Base-by-base conservation (phyloP, 2,797 vertebrate species). In the Myiothlypis chrysogaster region DNA sequence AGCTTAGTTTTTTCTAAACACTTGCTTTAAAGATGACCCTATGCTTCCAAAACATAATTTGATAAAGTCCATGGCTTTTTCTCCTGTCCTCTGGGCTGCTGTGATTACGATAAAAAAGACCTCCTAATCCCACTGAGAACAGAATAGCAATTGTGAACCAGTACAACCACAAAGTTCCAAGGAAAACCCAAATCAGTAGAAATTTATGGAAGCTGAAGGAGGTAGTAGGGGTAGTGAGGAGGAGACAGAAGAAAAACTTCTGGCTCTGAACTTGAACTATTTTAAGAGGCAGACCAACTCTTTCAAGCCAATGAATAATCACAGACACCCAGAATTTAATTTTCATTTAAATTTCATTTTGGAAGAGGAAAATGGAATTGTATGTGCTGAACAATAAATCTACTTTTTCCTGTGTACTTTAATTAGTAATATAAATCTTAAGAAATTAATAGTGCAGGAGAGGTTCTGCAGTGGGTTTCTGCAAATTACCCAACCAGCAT, bases 1-100 rank as follows among this genome's bases (percentile, higher is more conserved):
- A 90, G 63, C 70, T 82, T 82, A 43, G 14, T 34, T 30, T 93
- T 87, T 93, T 83, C 78, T 91, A 83, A 94, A 84, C 64, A 63
- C 49, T 41, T 84, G 44, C 64, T 69, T 63, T 79, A 90, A 84
- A 14, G 56, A 79, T 85, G 71, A 91, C 60, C 50, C 75, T 91
- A 91, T 70, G 60, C 66, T 89, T 92, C 60, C 28, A 84, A 90
- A 94, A 89, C 27, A 59, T 23, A 87, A n/a, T 43, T 73, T 9
- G 49, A 77, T 66, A 14, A 86, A 94, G 41, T 56, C 53, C 68
- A 92, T 23, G 12, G 10, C 13, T 61, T 84, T 81, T 72, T 30
- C 56, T 15, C 28, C 47, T 46, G 6, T 78, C 55, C 28, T 76
- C 47, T 76, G 21, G 25, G 22, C 37, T 79, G 22, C 59, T 69